phyloP scores from a whole-genome alignment of 1,140 invertebrate genomes.

The Onthophagus taurus region DNA sequence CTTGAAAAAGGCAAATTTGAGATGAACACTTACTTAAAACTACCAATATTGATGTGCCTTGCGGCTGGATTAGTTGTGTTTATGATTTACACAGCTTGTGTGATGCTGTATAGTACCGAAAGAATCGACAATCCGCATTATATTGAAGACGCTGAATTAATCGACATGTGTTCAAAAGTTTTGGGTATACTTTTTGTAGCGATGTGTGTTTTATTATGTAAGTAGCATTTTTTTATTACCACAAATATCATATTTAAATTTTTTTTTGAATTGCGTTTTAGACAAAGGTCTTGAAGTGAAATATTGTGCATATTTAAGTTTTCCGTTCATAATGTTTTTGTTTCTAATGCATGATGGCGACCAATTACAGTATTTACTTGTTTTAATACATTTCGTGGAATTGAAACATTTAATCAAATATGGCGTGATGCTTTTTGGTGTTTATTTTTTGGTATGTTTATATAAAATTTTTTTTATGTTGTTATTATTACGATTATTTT shows the following conservation, averaged over 20 bases:
- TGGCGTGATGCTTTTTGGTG: not conserved
- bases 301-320: not conserved
- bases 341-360: not conserved
- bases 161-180: too few species aligned
- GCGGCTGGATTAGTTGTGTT: not conserved
- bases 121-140: too few species aligned
- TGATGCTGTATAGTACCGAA: too few species aligned
- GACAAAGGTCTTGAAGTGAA: not conserved
- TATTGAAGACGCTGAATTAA: too few species aligned
- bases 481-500: not conserved
- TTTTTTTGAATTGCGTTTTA: constrained; percentile 1
- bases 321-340: not conserved
- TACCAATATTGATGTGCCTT: not conserved
- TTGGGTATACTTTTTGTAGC: too few species aligned
- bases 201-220: too few species aligned
- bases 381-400: not conserved
- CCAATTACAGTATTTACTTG: not conserved
- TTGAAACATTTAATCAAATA: not conserved
- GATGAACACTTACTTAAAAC: too few species aligned
- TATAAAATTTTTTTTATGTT: too few species aligned
- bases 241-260: not conserved
- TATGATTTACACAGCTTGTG: too few species aligned
- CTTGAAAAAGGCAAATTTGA: too few species aligned
- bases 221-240: not conserved
- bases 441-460: not conserved